Percentiles rank a stretch among this genome's conserved stretches.
phyloP scores from a whole-genome alignment of 2,797 vertebrate species.

The Poecile montanus region DNA sequence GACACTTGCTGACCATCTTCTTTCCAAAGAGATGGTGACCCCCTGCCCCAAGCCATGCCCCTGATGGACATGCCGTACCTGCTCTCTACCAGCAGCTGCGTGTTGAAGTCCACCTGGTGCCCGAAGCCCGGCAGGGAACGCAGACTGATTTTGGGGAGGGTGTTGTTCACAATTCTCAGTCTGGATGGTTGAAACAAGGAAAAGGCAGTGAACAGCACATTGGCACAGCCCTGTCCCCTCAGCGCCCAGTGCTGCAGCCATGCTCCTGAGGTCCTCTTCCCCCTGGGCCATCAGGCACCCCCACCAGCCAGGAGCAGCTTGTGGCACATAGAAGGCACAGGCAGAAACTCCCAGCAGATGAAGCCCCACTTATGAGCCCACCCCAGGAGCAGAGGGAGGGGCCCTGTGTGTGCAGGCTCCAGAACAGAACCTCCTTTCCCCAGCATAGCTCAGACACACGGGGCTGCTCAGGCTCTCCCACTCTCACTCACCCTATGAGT shows the following conservation, averaged over 20 bases:
- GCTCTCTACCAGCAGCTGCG: conserved; percentile 65
- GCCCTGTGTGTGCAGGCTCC: background rate
- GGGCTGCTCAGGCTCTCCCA: background rate
- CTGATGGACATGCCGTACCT: background rate
- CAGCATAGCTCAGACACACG: accelerated
- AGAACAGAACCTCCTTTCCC: background rate
- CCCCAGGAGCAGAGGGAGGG: background rate
- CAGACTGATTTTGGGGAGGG: conserved; percentile 64
- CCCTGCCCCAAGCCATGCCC: accelerated
- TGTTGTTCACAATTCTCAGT: conserved; percentile 66
- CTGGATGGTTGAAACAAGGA: conserved; percentile 32
- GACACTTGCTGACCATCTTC: accelerated
- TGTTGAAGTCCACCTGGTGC: conserved; percentile 68
- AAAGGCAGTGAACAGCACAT: background rate
- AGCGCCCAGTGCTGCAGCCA: accelerated
- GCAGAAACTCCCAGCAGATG: background rate
- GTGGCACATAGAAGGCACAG: no score
- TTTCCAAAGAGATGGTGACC: background rate
- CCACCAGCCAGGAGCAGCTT: background rate
- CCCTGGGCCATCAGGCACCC: background rate
- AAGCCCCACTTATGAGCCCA: background rate
- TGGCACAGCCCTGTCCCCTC: background rate
- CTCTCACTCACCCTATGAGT: conserved; percentile 59
- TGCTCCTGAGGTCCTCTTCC: accelerated
- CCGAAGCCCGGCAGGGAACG: conserved; percentile 64